Base-by-base conservation (phyloP, 92 coral and sea anemone species). In the Zoanthus gigantus region DNA sequence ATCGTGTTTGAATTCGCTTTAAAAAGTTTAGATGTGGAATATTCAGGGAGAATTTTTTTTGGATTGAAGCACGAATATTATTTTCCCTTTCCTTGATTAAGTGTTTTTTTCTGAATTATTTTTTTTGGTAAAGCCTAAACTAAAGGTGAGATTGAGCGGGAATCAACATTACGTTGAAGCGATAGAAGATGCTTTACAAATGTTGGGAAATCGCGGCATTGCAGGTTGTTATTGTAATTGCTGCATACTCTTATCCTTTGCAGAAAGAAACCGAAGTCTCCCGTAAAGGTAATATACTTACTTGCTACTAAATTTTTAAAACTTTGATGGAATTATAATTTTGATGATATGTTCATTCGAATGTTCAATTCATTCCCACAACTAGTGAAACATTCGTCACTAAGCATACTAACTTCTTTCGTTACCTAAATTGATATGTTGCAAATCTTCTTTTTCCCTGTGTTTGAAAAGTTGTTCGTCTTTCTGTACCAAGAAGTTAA, bases 201-300 rank as follows among this genome's bases (percentile, higher is more conserved):
- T 9, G 63, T 66, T 81, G 69, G 44, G 61, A 23, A 66, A 67
- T 45, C 74, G 85, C 23, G 28, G 45, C 23, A 60, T 67, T 68
- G 31, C 74, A 67, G 85, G 46, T 66, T 29, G 42, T 81, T 46
- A n/a, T 81, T 0, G 60, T 47, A 28, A 45, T 11, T 45, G 63
- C 60, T 45, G 63, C 61, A 28, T 65, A 45, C 45, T 65, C 60
- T 12, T 74, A 68, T 28, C 60, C 85, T 28, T 66, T 47, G 44
- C 44, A 47, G 14, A 29, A 81, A 63, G 0, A 15, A 18, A 1
- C 57, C 29, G 15, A 3, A 12, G 16, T 11, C 56, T 50, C 56
- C 56, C 9, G 0, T 28, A 81, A 13, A 66, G 85, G 85, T 81
- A 81, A 65, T 30, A 67, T 44, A 66, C 42, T 37, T 37, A 37